phyloP scores from a whole-genome alignment of 2,888 invertebrate genomes.

The Beris chalybata region DNA sequence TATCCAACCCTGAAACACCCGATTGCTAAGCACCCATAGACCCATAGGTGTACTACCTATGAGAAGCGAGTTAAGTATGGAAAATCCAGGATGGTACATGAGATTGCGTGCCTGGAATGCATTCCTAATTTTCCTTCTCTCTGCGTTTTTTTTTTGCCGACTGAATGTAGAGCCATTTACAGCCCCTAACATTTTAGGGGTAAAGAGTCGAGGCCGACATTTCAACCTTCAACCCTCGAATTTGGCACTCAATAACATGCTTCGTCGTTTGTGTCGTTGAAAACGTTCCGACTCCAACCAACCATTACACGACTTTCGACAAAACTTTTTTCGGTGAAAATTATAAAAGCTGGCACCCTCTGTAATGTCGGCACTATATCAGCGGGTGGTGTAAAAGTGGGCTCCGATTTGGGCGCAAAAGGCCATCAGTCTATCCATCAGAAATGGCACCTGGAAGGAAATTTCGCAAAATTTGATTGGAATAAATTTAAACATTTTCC shows the following conservation, averaged over 20 bases:
- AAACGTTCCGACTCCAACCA: no score
- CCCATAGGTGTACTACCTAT: no score
- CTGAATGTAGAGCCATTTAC: neutral
- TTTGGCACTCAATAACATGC: constrained; percentile 28
- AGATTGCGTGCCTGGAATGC: constrained; percentile 32
- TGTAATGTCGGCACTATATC: neutral
- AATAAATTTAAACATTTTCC: constrained; percentile 35
- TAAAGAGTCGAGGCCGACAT: neutral
- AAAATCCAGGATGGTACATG: no score
- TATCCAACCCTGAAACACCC: no score
- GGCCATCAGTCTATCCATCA: constrained; percentile 3
- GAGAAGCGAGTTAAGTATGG: constrained; percentile 7
- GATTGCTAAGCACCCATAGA: no score
- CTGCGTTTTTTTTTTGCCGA: constrained; percentile 19
- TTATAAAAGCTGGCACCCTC: neutral
- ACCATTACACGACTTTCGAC: no score
- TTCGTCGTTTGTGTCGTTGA: constrained; percentile 9
- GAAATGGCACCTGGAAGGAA: constrained; percentile 36
- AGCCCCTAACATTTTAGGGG: no score
- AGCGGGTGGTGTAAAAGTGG: neutral
- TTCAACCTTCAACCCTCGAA: constrained; percentile 18
- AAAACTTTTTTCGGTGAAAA: neutral
- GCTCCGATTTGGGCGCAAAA: neutral
- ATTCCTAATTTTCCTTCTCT: constrained; percentile 26
- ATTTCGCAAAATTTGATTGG: constrained; percentile 36